These are phyloP conservation scores for Pangasianodon gigas DNA, from an alignment of 2,113 vertebrate genomes.

Conservation along the genomic window DNA sequence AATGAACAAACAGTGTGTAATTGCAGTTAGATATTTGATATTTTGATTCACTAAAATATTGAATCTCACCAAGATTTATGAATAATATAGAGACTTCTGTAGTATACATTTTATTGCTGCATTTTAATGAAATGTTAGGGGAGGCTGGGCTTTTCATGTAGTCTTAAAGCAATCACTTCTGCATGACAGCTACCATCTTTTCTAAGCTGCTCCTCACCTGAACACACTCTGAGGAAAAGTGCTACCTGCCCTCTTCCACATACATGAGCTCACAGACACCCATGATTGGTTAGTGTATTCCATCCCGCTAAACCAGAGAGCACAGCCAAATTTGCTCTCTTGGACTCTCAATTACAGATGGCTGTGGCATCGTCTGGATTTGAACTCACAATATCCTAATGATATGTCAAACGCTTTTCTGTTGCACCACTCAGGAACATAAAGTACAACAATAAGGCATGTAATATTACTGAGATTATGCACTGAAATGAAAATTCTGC, in stretches of 20 bases:
- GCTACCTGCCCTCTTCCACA: background rate
- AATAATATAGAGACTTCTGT: background rate
- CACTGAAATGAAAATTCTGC: background rate
- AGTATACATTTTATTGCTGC: background rate
- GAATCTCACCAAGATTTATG: background rate
- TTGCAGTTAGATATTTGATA: background rate
- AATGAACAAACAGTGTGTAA: background rate
- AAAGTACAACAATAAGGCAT: background rate
- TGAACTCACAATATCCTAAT: background rate
- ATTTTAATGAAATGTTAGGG: background rate
- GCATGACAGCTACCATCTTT: background rate
- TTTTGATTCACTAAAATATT: background rate
- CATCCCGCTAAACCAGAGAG: background rate
- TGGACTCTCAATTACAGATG: background rate
- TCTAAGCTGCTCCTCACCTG: background rate
- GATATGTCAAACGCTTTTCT: background rate
- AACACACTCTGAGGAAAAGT: background rate
- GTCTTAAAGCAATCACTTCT: background rate
- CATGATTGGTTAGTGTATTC: background rate
- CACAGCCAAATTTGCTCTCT: background rate
- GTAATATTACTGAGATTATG: background rate
- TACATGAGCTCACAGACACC: background rate
- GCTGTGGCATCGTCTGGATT: background rate
- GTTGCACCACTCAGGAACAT: background rate
- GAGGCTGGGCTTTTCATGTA: background rate